phyloP scores from a whole-genome alignment of 1,140 invertebrate species.

The Drosophila parabipectinata region DNA sequence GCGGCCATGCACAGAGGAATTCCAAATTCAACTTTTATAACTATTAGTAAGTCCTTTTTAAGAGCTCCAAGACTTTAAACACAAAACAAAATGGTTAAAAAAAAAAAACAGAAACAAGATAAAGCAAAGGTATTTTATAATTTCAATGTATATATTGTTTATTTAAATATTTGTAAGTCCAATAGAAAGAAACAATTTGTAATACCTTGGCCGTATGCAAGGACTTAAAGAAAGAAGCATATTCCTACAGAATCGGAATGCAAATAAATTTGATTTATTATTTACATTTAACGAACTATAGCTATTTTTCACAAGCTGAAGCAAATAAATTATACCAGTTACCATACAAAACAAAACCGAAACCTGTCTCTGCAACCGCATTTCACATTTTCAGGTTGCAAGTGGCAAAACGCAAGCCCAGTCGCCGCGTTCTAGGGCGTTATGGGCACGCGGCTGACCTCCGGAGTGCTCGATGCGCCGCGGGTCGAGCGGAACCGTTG shows the following conservation, averaged over 20 bases:
- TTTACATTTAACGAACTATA: slow-evolving; percentile 72
- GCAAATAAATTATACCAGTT: slow-evolving; percentile 77
- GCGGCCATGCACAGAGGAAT: slow-evolving; percentile 79
- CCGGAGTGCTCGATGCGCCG: slow-evolving; percentile 37
- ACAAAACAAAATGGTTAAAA: slow-evolving; percentile 40
- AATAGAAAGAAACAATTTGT: slow-evolving; percentile 24
- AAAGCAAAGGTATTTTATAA: slow-evolving; percentile 38
- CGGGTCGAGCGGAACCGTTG: slow-evolving; percentile 81
- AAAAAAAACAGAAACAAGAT: slow-evolving; percentile 12
- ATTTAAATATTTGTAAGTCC: slow-evolving; percentile 69
- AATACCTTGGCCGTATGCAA: slow-evolving; percentile 43
- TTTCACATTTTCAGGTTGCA: slow-evolving; percentile 5
- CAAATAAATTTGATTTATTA: slow-evolving; percentile 70
- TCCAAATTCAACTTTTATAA: slow-evolving; percentile 61
- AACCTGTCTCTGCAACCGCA: slow-evolving; percentile 1
- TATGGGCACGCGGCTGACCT: slow-evolving; percentile 63
- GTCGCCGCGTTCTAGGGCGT: slow-evolving; percentile 26
- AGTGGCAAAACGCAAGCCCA: neutral
- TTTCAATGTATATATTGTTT: slow-evolving; percentile 74
- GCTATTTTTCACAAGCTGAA: slow-evolving; percentile 74
- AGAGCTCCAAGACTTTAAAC: slow-evolving; percentile 79
- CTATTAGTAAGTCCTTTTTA: slow-evolving; percentile 48
- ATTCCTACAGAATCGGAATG: slow-evolving; percentile 49
- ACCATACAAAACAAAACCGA: slow-evolving; percentile 34
- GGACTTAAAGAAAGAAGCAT: slow-evolving; percentile 58